These are phyloP conservation scores for Lamellibrachia satsuma DNA, from an alignment of 2,888 invertebrate genomes.

Conservation along the genomic window DNA sequence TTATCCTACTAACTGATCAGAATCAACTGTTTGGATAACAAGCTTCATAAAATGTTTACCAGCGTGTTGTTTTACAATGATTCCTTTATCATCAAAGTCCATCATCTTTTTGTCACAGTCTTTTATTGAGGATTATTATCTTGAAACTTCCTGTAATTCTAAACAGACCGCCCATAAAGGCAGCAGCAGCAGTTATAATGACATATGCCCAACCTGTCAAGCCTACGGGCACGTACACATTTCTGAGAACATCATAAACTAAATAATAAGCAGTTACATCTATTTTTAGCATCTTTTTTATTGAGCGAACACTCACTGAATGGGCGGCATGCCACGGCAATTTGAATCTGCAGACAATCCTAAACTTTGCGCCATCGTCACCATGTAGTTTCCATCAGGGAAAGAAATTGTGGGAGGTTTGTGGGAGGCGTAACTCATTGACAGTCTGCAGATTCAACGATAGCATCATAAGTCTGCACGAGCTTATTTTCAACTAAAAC, in stretches of 20 bases:
- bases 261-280: not conserved
- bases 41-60: not conserved
- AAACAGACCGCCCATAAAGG: not conserved
- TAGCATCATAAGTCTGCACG: not conserved
- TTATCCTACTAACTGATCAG: not conserved
- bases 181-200: not conserved
- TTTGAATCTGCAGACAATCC: not conserved
- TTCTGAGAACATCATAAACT: conserved; percentile 4
- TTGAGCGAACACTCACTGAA: not conserved
- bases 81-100: not conserved
- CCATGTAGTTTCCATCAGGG: not conserved
- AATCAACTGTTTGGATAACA: not conserved
- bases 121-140: not conserved
- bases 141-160: not conserved
- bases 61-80: not conserved
- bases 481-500: not conserved
- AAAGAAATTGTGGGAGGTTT: not conserved
- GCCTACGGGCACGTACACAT: not conserved
- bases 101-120: not conserved
- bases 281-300: not conserved
- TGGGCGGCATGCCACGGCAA: not conserved
- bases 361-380: not conserved
- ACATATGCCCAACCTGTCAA: not conserved
- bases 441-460: not conserved
- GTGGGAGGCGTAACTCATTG: not conserved